Evolutionary conservation across 2,113 vertebrate genomes (phyloP), one percentile per base, ranked within the genome.

Genomic region (Marcusenius ussheri): DNA sequence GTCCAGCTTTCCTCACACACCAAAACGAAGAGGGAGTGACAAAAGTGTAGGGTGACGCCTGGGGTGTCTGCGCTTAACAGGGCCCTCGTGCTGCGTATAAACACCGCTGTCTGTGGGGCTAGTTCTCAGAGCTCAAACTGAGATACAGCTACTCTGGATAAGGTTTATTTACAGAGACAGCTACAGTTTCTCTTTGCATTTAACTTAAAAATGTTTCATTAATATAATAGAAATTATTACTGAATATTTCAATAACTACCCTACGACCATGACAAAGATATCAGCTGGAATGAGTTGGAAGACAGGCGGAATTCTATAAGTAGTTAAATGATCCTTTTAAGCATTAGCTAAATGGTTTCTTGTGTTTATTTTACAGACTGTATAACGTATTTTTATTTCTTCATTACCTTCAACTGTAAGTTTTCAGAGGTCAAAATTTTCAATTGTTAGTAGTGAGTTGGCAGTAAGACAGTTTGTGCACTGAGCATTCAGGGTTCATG

Each of bases 1-100:
- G 89, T 70, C 50, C 91, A 92, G 90, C 93, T 89, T 93, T 90
- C 91, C 77, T 93, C 88, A 92, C 91, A 89, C 8, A 56, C 50
- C 13, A 53, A 9, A 53, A 19, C 4, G 50, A 31, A 56, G 15
- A 42, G 27, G 31, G n/a, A 53, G 45, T 51, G 49, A 7, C 10
- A 70, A 9, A 42, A 56, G 3, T 35, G 15, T 35, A 31, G 66
- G n/a, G 46, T 39, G 0, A 17, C 21, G 17, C 51, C 21, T 83
- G 27, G 47, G 49, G 9, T 83, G 17, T 45, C 89, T 42, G 27
- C 0, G 2, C 9, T 17, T 35, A 89, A 8, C 88, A 70, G 45
- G 10, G 62, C 39, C 35, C 35, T 35, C 1, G 35, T 87, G 49
- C 10, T 51, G n/a, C 47, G 9, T 87, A 8, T 87, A 13, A 2